phyloP scores from a whole-genome alignment of 2,888 invertebrate genomes.

The Lapara coniferarum region DNA sequence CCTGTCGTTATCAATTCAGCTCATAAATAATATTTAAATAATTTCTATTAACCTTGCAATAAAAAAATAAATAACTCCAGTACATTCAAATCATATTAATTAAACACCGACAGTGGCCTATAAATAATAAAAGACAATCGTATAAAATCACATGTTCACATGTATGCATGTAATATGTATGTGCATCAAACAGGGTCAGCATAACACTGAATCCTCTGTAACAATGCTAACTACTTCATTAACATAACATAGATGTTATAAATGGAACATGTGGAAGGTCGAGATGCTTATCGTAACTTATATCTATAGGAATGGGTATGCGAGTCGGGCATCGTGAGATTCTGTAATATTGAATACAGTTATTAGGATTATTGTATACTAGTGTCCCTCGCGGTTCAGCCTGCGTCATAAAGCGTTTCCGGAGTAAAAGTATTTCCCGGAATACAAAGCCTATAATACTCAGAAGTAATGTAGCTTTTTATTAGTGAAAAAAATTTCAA shows the following conservation, averaged over 20 bases:
- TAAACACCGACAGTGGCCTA: background rate
- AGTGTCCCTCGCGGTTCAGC: too few species aligned
- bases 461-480: too few species aligned
- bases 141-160: constrained; percentile 17
- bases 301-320: constrained; percentile 25
- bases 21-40: too few species aligned
- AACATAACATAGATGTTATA: constrained; percentile 73
- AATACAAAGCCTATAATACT: too few species aligned
- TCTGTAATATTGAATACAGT: background rate
- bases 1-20: too few species aligned
- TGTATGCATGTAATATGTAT: constrained; percentile 8
- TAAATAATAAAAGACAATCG: constrained; percentile 24
- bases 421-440: too few species aligned
- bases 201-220: constrained; percentile 62
- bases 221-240: constrained; percentile 81
- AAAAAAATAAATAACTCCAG: background rate
- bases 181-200: constrained; percentile 52
- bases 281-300: constrained; percentile 38
- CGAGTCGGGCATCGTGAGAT: background rate
- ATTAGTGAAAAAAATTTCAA: too few species aligned
- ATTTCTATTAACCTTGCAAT: background rate
- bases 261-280: constrained; percentile 73
- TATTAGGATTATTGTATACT: background rate
- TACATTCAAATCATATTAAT: background rate
- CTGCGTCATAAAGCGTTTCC: too few species aligned